phyloP scores from a whole-genome alignment of 2,888 invertebrate species.

The Liopterus haemorrhoidalis region DNA sequence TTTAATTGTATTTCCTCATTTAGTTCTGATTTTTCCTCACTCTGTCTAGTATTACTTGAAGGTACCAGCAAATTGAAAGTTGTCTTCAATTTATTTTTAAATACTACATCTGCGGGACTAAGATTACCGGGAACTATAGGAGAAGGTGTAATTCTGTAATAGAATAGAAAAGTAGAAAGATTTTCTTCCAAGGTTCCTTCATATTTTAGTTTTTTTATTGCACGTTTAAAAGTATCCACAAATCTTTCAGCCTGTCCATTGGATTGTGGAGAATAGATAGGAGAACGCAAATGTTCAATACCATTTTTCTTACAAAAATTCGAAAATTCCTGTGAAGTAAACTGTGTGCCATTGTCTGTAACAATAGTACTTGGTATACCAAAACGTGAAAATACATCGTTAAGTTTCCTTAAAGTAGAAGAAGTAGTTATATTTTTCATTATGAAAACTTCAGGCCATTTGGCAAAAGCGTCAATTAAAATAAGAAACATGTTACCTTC shows the following conservation, averaged over 20 bases:
- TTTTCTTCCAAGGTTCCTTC: constrained; percentile 1
- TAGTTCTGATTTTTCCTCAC: no score
- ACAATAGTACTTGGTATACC: constrained; percentile 24
- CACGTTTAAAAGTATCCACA: no score
- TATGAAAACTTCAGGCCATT: constrained; percentile 40
- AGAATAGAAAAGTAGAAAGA: no score
- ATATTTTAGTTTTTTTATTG: no score
- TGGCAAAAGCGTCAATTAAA: constrained; percentile 40
- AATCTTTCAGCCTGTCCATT: constrained; percentile 27
- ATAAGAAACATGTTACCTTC: constrained; percentile 36
- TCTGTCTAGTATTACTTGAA: no score
- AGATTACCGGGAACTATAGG: no score
- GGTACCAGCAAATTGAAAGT: no score
- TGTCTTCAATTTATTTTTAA: no score
- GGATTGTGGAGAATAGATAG: constrained; percentile 29
- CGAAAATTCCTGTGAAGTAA: constrained; percentile 24
- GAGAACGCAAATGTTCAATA: constrained; percentile 24
- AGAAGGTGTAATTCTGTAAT: no score
- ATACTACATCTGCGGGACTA: no score
- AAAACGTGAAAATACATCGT: constrained; percentile 24
- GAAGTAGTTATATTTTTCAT: constrained; percentile 21
- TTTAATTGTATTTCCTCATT: no score
- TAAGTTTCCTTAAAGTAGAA: constrained; percentile 19
- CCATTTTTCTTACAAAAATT: constrained; percentile 19
- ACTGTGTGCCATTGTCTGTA: constrained; percentile 27